phyloP scores from a whole-genome alignment of 2,113 vertebrate species.

The Willisornis vidua region DNA sequence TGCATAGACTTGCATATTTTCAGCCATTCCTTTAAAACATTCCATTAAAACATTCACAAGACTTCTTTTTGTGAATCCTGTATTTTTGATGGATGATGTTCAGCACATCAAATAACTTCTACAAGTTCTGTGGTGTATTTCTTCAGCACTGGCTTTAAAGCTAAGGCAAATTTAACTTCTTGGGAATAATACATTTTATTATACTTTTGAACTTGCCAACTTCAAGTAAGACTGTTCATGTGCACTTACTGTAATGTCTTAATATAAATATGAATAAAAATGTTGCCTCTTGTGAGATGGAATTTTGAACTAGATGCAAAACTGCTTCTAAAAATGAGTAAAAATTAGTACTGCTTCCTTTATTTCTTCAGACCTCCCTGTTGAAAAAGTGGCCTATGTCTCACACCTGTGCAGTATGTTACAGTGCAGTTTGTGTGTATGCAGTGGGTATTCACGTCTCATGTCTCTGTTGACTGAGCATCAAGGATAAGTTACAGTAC shows the following conservation, averaged over 20 bases:
- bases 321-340: background rate
- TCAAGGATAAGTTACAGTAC: background rate
- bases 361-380: background rate
- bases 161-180: background rate
- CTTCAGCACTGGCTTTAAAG: background rate
- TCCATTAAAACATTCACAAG: background rate
- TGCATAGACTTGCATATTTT: background rate
- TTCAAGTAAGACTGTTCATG: background rate
- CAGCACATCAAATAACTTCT: background rate
- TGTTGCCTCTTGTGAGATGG: background rate
- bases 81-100: background rate
- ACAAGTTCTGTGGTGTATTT: background rate
- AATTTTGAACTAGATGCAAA: background rate
- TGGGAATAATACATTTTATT: background rate
- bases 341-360: background rate
- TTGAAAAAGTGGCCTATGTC: background rate
- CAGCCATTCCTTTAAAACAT: background rate
- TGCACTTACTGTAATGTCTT: background rate
- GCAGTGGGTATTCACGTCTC: background rate
- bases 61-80: background rate
- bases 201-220: background rate
- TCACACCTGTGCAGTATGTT: background rate
- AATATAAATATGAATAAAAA: background rate
- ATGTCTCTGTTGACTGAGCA: background rate
- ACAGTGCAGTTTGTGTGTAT: background rate